phyloP scores from a whole-genome alignment of 1,140 invertebrate species.

The Onthophagus taurus region DNA sequence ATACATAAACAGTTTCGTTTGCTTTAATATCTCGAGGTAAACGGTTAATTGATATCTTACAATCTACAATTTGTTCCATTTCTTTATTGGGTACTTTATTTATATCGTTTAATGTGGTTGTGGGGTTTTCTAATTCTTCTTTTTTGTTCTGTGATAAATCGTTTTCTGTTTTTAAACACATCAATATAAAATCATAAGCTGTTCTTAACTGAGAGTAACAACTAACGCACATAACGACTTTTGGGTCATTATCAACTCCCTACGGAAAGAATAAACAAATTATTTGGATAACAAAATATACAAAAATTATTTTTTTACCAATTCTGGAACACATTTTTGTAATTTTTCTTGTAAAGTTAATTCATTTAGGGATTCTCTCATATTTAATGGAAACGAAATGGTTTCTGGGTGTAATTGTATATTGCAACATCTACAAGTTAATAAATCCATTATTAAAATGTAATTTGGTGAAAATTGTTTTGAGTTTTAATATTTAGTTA shows the following conservation, averaged over 20 bases:
- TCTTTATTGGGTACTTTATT: no score
- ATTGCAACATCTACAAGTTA: neutral
- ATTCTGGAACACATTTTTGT: neutral
- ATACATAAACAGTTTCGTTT: neutral
- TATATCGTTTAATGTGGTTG: no score
- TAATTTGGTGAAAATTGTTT: neutral
- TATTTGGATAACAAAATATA: neutral
- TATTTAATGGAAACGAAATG: no score
- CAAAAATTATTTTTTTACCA: neutral
- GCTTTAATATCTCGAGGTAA: neutral
- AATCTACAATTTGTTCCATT: no score
- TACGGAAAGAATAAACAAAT: neutral
- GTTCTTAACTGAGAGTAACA: neutral
- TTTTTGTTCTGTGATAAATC: neutral
- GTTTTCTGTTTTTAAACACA: slow-evolving; percentile 2
- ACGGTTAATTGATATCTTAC: no score
- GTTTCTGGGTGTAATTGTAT: neutral
- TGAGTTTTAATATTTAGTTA: neutral
- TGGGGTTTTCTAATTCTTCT: neutral
- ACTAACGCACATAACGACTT: neutral
- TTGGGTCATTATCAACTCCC: neutral
- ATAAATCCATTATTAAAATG: neutral
- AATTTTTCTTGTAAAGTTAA: slow-evolving; percentile 3
- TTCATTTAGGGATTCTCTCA: neutral
- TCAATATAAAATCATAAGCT: slow-evolving; percentile 1